These are phyloP conservation scores for Tursiops truncatus DNA, from an alignment of 2,113 vertebrate genomes.

Conservation along the genomic window DNA sequence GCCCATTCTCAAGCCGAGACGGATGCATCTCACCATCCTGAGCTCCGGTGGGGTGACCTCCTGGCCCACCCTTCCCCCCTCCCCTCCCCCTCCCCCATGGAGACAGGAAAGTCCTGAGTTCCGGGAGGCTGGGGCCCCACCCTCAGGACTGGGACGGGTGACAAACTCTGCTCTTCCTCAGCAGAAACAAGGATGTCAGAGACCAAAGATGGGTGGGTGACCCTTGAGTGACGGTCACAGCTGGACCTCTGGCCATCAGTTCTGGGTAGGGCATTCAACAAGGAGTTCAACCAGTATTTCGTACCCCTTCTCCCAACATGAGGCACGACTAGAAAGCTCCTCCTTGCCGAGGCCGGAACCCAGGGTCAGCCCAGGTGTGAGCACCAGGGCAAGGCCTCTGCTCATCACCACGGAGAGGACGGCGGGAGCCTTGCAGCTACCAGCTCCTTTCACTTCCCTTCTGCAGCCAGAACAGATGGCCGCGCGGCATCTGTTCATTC, in stretches of 20 bases:
- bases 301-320: accelerated
- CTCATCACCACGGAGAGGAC: accelerated
- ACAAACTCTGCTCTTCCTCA: not conserved
- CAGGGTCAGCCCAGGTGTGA: not conserved
- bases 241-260: not conserved
- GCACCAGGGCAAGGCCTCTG: not conserved
- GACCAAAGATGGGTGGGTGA: not conserved
- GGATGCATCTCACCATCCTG: not conserved
- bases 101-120: not conserved
- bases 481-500: accelerated
- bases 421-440: accelerated
- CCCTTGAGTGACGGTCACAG: not conserved
- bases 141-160: not conserved
- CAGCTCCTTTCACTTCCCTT: accelerated
- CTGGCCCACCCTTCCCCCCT: no score
- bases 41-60: not conserved
- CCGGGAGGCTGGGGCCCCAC: not conserved
- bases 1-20: not conserved
- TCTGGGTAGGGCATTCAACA: accelerated
- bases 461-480: accelerated
- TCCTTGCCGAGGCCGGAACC: not conserved
- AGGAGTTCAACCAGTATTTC: accelerated
- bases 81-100: not conserved
- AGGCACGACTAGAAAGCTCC: accelerated
- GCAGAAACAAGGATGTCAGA: not conserved